Percentiles rank a stretch among this genome's conserved stretches.
phyloP scores from a whole-genome alignment of 2,888 invertebrate species.

The Nomada fucata region DNA sequence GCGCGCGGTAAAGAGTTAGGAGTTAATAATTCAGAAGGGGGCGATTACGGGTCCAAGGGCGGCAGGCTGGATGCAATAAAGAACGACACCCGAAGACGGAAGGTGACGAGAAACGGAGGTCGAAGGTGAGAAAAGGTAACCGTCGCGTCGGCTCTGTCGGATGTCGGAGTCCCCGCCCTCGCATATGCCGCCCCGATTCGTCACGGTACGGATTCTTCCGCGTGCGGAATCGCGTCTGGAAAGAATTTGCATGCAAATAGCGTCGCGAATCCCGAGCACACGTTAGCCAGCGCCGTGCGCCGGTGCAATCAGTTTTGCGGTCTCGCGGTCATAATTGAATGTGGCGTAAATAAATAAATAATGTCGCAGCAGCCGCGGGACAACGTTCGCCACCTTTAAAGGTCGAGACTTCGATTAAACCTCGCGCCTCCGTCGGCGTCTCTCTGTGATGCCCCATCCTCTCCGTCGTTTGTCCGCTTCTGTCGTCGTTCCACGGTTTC shows the following conservation, averaged over 20 bases:
- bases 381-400: constrained; percentile 72
- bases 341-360: constrained; percentile 84
- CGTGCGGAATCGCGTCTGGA: constrained; percentile 63
- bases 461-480: background rate
- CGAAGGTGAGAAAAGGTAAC: constrained; percentile 62
- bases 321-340: constrained; percentile 82
- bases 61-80: constrained; percentile 62
- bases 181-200: constrained; percentile 60
- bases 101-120: constrained; percentile 59
- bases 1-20: constrained; percentile 58
- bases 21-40: constrained; percentile 65
- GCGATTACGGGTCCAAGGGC: constrained; percentile 57
- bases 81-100: constrained; percentile 25
- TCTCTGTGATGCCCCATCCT: constrained; percentile 61
- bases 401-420: constrained; percentile 81
- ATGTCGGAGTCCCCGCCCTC: constrained; percentile 35
- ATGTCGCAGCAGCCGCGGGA: constrained; percentile 75
- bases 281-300: constrained; percentile 48
- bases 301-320: constrained; percentile 81
- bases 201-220: constrained; percentile 69
- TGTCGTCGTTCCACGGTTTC: constrained; percentile 26
- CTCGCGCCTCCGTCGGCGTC: constrained; percentile 70
- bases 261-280: constrained; percentile 76
- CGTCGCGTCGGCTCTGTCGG: constrained; percentile 15
- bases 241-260: constrained; percentile 82